Percentiles rank a stretch among this genome's conserved stretches.
Conservation (phyloP, 2,888 invertebrate species). For the Parnassius smintheus region DNA sequence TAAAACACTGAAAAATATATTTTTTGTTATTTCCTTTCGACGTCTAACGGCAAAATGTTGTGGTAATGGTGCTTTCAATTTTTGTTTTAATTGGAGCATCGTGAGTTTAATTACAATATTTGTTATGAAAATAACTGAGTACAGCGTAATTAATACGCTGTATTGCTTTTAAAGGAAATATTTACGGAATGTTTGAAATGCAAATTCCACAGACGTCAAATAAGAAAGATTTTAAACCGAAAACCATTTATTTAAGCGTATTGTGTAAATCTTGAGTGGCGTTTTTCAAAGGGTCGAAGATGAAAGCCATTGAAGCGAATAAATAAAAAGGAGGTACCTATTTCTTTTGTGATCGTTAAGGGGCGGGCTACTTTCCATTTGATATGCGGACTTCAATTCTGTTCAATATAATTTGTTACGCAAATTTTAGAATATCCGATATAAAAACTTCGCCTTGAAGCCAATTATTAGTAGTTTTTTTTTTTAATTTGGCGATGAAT, state of each 20-base stretch:
- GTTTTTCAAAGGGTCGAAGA: constrained; percentile 55
- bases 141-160: constrained; percentile 20
- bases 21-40: too few species aligned
- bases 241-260: constrained; percentile 50
- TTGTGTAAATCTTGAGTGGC: constrained; percentile 52
- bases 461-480: too few species aligned
- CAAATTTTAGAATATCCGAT: background rate
- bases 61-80: too few species aligned
- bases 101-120: constrained; percentile 2
- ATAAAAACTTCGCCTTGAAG: too few species aligned
- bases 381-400: constrained; percentile 39
- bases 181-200: constrained; percentile 38
- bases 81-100: too few species aligned
- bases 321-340: constrained; percentile 49
- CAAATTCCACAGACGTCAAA: constrained; percentile 42
- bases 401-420: background rate
- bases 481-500: too few species aligned
- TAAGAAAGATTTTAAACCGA: constrained; percentile 39
- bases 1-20: too few species aligned
- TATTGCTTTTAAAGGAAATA: constrained; percentile 31
- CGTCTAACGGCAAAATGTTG: too few species aligned
- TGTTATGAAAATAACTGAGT: constrained; percentile 20
- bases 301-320: constrained; percentile 59
- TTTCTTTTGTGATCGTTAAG: constrained; percentile 45
- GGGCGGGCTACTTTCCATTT: constrained; percentile 40